Evolutionary conservation across 2,797 vertebrate genomes (phyloP).

Genomic region (Lithobates pipiens): DNA sequence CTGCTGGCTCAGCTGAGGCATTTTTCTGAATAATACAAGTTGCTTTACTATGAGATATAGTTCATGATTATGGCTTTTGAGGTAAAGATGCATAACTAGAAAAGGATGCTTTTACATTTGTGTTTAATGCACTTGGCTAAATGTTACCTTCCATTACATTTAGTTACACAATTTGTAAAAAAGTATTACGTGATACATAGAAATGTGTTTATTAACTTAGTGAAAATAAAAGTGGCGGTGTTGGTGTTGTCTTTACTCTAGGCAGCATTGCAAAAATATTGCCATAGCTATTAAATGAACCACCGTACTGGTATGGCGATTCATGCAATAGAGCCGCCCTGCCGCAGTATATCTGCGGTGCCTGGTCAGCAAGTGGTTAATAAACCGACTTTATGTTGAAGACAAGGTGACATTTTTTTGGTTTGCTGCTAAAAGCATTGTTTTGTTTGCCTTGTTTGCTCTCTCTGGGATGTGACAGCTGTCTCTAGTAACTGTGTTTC

Average conservation of each 20-base stretch:
- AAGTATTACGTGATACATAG: neutral
- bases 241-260: neutral
- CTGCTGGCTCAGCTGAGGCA: neutral
- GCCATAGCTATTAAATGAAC: too few species aligned
- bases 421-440: too few species aligned
- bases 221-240: neutral
- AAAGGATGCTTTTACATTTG: constrained; percentile 2
- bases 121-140: too few species aligned
- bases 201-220: neutral
- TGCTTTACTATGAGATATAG: constrained; percentile 13
- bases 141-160: neutral
- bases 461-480: too few species aligned
- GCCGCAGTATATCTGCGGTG: too few species aligned
- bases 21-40: constrained; percentile 32
- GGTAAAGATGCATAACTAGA: constrained; percentile 23
- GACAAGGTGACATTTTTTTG: too few species aligned
- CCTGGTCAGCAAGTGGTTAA: too few species aligned
- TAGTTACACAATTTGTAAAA: neutral
- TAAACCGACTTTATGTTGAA: too few species aligned
- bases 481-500: too few species aligned
- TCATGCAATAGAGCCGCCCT: too few species aligned
- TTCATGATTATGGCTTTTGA: constrained; percentile 32
- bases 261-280: neutral
- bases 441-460: too few species aligned
- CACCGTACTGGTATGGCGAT: too few species aligned